Evolutionary conservation across 2,113 vertebrate species (phyloP).

Genomic region (Strigops habroptila): DNA sequence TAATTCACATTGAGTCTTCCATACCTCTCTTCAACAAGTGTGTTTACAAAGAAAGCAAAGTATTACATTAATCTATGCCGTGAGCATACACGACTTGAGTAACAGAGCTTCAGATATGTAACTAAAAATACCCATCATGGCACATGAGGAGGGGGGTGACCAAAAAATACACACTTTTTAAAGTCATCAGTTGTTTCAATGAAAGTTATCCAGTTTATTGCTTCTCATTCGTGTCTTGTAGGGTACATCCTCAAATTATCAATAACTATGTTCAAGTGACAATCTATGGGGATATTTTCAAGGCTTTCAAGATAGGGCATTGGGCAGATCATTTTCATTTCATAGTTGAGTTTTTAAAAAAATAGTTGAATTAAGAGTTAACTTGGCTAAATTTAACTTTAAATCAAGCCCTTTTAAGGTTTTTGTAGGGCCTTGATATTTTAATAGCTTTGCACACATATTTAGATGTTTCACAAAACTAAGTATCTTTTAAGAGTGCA

Average conservation of each 20-base stretch:
- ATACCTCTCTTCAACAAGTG: not conserved
- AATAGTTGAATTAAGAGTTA: not conserved
- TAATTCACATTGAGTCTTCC: not conserved
- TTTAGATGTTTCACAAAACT: not conserved
- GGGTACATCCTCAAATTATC: not conserved
- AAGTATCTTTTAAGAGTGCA: not conserved
- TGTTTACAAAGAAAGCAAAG: not conserved
- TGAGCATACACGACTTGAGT: not conserved
- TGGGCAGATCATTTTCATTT: not conserved
- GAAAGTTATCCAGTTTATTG: not conserved
- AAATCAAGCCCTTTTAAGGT: not conserved
- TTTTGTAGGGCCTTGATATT: not conserved
- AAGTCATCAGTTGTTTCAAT: not conserved
- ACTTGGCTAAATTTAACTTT: not conserved
- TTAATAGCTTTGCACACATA: not conserved
- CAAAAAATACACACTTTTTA: not conserved
- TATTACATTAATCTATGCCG: not conserved
- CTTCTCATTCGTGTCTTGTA: not conserved
- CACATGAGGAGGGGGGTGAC: not conserved
- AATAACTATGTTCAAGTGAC: not conserved
- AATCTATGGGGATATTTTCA: not conserved
- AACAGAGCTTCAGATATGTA: not conserved
- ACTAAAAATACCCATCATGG: not conserved
- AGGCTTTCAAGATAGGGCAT: not conserved
- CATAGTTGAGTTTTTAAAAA: not conserved